phyloP scores from a whole-genome alignment of 2,888 invertebrate genomes.

The Cepaea hortensis region DNA sequence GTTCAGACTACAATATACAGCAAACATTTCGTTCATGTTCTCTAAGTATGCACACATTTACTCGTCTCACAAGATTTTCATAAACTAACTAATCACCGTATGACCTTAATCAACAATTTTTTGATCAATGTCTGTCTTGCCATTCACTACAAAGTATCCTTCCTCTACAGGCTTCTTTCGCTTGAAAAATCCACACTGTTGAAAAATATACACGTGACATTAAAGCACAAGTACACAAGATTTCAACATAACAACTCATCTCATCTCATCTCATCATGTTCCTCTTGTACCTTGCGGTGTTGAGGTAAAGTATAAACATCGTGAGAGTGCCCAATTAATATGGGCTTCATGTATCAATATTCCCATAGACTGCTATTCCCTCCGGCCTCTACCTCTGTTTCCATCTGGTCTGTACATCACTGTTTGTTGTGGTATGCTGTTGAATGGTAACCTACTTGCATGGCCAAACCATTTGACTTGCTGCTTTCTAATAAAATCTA shows the following conservation, averaged over 20 bases:
- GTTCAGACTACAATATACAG: background rate
- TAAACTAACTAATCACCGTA: background rate
- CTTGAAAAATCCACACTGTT: constrained; percentile 72
- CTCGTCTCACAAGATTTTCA: background rate
- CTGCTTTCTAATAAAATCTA: no score
- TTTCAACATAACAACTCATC: background rate
- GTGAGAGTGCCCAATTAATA: no score
- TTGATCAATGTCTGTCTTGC: constrained; percentile 53
- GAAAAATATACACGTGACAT: background rate
- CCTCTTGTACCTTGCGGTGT: no score
- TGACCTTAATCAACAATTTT: constrained; percentile 52
- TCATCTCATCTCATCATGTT: no score
- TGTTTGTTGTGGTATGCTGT: no score
- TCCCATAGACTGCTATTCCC: no score
- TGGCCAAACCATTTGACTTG: no score
- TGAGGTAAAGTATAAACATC: no score
- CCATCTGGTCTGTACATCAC: no score
- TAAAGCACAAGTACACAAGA: background rate
- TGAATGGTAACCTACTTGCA: no score
- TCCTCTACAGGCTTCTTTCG: constrained; percentile 63
- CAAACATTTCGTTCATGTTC: background rate
- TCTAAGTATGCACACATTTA: background rate
- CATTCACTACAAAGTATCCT: constrained; percentile 55
- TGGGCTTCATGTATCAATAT: no score
- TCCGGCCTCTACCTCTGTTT: no score